Evolutionary conservation across 1,140 invertebrate species (phyloP).

Genomic region (Goniozus legneri): DNA sequence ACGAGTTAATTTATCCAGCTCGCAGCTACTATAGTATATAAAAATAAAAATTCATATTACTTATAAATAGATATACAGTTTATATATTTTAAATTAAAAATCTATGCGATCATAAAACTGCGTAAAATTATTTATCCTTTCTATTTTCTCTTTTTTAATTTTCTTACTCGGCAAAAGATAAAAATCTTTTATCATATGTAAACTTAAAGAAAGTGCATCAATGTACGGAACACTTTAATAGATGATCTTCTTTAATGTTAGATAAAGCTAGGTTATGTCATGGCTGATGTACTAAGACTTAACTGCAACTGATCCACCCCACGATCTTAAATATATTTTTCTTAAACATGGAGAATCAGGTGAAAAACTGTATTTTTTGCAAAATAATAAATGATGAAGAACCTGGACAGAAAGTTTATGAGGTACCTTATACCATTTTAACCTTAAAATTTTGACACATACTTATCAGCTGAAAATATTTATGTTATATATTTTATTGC

Average conservation of each 20-base stretch:
- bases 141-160: no score
- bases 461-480: not conserved
- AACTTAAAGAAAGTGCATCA: no score
- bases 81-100: conserved; percentile 58
- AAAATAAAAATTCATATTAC: conserved; percentile 41
- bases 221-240: no score
- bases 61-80: conserved; percentile 53
- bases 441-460: conserved; percentile 3
- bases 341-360: conserved; percentile 1
- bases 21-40: conserved; percentile 42
- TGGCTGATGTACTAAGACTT: no score
- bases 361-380: conserved; percentile 66
- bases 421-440: conserved; percentile 32
- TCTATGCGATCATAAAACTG: conserved; percentile 41
- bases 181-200: no score
- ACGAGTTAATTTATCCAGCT: conserved; percentile 49
- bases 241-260: no score
- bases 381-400: conserved; percentile 63
- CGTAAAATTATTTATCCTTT: conserved; percentile 62
- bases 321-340: no score
- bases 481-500: conserved; percentile 31
- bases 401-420: conserved; percentile 54
- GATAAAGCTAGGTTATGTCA: no score
- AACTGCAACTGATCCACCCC: no score
- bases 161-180: no score